phyloP scores from a whole-genome alignment of 2,797 vertebrate genomes.

The Enteromius paludinosus region DNA sequence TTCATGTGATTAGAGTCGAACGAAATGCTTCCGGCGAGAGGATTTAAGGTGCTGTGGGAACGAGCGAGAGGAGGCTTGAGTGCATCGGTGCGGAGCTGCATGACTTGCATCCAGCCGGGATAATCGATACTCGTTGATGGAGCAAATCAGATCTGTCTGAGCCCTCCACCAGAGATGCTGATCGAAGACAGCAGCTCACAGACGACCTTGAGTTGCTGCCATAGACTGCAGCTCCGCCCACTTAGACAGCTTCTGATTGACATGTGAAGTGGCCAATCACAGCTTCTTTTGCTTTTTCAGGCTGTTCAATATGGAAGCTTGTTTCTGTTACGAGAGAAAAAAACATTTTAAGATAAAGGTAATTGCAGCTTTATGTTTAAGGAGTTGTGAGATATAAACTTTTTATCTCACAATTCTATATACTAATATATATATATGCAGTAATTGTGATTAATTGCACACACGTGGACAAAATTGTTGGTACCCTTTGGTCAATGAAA shows the following conservation, averaged over 20 bases:
- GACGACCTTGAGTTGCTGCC: not conserved
- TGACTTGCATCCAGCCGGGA: slow-evolving; percentile 7
- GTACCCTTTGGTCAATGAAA: too few relatives aligned
- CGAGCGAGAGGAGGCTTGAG: not conserved
- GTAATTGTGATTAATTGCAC: too few relatives aligned
- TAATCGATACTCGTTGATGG: slow-evolving; percentile 46
- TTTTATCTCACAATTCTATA: too few relatives aligned
- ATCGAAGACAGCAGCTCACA: slow-evolving; percentile 7
- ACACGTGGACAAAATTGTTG: too few relatives aligned
- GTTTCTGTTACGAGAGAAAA: not conserved
- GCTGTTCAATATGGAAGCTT: not conserved
- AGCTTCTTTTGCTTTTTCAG: not conserved
- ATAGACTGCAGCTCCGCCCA: not conserved
- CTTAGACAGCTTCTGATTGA: not conserved
- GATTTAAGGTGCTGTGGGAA: not conserved
- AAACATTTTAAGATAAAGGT: not conserved
- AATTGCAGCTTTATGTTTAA: not conserved
- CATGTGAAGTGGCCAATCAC: not conserved
- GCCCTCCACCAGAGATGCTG: not conserved
- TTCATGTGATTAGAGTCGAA: slow-evolving; percentile 4
- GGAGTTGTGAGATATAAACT: not conserved
- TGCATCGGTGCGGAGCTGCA: slow-evolving; percentile 24
- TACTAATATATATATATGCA: too few relatives aligned
- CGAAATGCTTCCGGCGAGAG: not conserved
- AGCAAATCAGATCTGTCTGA: slow-evolving; percentile 28